Conservation (phyloP, 2,888 invertebrate species). For the Gibbula magus region DNA sequence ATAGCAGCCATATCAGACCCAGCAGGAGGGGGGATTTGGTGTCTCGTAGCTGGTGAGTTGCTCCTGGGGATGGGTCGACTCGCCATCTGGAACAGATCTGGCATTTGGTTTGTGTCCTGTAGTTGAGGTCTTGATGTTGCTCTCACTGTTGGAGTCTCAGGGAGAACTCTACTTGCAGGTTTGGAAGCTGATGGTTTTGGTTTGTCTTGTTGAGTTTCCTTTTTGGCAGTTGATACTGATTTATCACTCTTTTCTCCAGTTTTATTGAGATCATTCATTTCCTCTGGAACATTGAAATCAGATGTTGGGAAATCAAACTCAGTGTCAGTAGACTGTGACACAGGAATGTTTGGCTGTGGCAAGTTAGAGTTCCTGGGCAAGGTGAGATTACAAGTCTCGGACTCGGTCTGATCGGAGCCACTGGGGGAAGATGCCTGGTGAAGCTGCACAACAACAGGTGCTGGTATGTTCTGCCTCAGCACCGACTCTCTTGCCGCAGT, state of each 20-base stretch:
- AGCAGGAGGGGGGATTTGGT: not conserved
- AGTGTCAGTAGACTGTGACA: slow-evolving; percentile 61
- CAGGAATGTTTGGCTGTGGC: slow-evolving; percentile 47
- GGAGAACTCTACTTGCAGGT: not conserved
- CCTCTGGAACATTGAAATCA: slow-evolving; percentile 65
- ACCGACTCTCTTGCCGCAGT: not conserved
- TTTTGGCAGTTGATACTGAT: not conserved
- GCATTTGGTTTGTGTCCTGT: not conserved
- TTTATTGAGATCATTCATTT: slow-evolving; percentile 66
- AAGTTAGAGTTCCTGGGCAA: slow-evolving; percentile 39
- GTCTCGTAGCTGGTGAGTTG: slow-evolving; percentile 5
- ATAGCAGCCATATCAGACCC: not conserved
- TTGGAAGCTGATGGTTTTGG: not conserved
- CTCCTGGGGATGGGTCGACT: slow-evolving; percentile 8
- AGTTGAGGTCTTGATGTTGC: not conserved
- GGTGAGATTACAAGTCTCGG: slow-evolving; percentile 62
- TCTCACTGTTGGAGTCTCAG: not conserved
- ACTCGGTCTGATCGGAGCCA: slow-evolving; percentile 63
- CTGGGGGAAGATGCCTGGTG: slow-evolving; percentile 38
- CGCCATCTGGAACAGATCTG: not conserved
- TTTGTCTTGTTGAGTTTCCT: not conserved
- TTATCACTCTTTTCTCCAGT: slow-evolving; percentile 41
- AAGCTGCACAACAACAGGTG: not conserved
- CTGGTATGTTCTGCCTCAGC: not conserved
- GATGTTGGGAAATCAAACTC: slow-evolving; percentile 67